These are phyloP conservation scores for Chionomys nivalis DNA, from an alignment of 2,113 vertebrate species.

Conservation along the genomic window DNA sequence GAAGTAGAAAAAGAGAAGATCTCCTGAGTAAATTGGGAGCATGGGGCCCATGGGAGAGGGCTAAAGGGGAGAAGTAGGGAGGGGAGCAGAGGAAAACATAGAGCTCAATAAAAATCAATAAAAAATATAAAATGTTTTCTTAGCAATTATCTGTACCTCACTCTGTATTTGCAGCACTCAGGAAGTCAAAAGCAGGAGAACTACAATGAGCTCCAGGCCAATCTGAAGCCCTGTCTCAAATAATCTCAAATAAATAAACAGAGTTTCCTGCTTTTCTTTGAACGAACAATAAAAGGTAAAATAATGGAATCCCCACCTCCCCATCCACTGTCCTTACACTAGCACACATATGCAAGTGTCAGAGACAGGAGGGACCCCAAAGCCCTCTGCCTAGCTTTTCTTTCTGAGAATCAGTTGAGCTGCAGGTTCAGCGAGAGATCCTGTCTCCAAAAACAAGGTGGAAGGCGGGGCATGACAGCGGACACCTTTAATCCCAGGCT, in stretches of 20 bases:
- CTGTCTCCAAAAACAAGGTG: not conserved
- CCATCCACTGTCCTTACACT: too few relatives aligned
- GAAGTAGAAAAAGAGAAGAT: too few relatives aligned
- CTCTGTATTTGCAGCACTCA: not conserved
- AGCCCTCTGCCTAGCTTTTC: not conserved
- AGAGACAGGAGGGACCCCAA: not conserved
- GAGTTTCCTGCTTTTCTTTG: not conserved
- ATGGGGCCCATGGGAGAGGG: too few relatives aligned
- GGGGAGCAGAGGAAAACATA: too few relatives aligned
- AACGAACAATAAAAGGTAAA: not conserved
- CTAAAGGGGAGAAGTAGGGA: too few relatives aligned
- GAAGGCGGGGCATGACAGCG: not conserved
- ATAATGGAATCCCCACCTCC: not conserved
- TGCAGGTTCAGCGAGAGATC: not conserved
- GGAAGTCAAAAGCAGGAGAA: not conserved
- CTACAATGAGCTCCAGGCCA: not conserved
- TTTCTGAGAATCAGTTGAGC: not conserved
- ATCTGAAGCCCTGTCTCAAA: not conserved
- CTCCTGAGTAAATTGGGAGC: too few relatives aligned
- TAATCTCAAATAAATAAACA: not conserved
- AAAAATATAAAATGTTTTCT: not conserved
- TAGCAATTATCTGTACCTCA: not conserved
- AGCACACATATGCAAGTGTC: not conserved
- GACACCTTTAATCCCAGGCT: not conserved
- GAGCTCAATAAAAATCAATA: too few relatives aligned